Percentiles rank a stretch among this genome's conserved stretches.
phyloP scores from a whole-genome alignment of 2,888 invertebrate species.

The Patella ulyssiponensis region DNA sequence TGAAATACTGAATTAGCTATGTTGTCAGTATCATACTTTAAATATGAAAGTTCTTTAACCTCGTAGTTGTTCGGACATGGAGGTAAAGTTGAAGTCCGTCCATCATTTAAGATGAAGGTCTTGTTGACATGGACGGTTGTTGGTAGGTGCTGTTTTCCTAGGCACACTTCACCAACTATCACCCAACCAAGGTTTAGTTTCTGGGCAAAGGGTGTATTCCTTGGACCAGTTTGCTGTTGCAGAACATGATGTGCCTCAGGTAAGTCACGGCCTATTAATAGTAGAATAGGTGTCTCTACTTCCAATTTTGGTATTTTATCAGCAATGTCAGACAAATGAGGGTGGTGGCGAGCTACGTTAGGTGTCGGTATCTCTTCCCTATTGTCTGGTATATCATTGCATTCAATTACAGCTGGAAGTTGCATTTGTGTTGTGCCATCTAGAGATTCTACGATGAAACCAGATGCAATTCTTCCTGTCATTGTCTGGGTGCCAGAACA shows the following conservation, averaged over 20 bases:
- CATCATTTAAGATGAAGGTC: constrained; percentile 3
- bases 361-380: neutral
- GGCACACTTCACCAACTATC: constrained; percentile 37
- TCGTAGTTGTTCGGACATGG: no score
- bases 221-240: no score
- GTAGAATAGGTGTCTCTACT: no score
- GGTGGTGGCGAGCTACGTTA: neutral
- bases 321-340: neutral
- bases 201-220: no score
- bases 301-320: no score
- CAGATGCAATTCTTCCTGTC: neutral
- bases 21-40: no score
- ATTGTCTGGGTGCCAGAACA: no score
- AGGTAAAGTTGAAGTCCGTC: constrained; percentile 12
- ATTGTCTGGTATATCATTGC: neutral
- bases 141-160: constrained; percentile 32
- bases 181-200: constrained; percentile 33
- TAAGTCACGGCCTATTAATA: no score
- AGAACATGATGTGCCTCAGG: no score
- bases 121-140: constrained; percentile 24
- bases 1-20: constrained; percentile 15
- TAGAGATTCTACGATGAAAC: neutral
- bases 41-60: no score
- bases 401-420: neutral
- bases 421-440: neutral